These are phyloP conservation scores for Syrista parreyssii DNA, from an alignment of 2,888 invertebrate species.

Conservation along the genomic window DNA sequence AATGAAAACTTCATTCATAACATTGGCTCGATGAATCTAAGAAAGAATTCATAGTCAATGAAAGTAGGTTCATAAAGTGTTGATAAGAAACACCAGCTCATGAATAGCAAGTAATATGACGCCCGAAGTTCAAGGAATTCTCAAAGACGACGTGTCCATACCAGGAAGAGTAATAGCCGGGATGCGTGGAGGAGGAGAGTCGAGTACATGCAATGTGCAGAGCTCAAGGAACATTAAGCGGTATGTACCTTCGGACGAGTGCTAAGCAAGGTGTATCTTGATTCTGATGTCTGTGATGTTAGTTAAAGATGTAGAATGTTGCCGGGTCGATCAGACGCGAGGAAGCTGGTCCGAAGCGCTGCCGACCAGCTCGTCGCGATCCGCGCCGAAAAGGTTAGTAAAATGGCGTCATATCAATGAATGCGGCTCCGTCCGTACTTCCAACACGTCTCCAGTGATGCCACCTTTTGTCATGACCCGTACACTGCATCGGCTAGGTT, in stretches of 20 bases:
- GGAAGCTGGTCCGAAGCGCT: conserved; percentile 9
- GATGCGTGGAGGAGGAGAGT: not conserved
- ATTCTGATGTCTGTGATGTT: not conserved
- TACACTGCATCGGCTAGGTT: conserved; percentile 37
- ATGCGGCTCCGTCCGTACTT: conserved; percentile 46
- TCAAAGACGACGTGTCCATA: not conserved
- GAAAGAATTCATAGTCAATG: not conserved
- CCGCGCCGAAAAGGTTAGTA: conserved; percentile 63
- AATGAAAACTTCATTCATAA: not conserved
- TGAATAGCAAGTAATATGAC: not conserved
- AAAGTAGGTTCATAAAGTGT: not conserved
- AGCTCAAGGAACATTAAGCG: not conserved
- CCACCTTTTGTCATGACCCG: conserved; percentile 56
- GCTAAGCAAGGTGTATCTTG: not conserved
- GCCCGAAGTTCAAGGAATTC: not conserved
- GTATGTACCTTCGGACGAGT: not conserved
- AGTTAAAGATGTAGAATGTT: not conserved
- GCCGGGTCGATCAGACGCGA: conserved; percentile 4
- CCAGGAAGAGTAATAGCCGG: not conserved
- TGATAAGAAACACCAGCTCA: not conserved
- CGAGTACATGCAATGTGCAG: not conserved
- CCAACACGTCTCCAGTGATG: conserved; percentile 53
- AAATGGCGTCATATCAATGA: conserved; percentile 64
- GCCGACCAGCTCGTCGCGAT: conserved; percentile 34
- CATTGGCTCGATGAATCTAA: not conserved